Evolutionary conservation across 2,113 vertebrate genomes (phyloP).

Genomic region (Gorsachius goisagi): DNA sequence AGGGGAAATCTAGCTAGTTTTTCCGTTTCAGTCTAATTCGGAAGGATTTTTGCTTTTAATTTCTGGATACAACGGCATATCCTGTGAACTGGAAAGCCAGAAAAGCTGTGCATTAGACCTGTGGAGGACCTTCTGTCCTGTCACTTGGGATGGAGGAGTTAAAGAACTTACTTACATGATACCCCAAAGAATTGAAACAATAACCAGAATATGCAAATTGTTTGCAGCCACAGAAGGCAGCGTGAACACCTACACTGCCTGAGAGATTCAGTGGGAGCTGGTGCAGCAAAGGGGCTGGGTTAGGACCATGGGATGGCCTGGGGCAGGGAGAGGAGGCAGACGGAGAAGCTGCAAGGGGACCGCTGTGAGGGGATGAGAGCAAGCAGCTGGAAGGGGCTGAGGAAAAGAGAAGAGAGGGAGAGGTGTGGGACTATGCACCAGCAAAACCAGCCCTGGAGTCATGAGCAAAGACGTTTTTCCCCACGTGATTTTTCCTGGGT

Average conservation of each 20-base stretch:
- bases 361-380: accelerated
- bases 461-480: not conserved
- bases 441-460: not conserved
- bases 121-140: not conserved
- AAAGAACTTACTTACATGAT: not conserved
- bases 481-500: accelerated
- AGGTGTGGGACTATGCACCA: not conserved
- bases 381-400: not conserved
- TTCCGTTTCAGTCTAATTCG: not conserved
- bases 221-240: not conserved
- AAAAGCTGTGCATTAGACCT: not conserved
- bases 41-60: not conserved
- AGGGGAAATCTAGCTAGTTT: not conserved
- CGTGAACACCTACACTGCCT: accelerated
- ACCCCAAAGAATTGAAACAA: not conserved
- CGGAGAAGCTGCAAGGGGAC: not conserved
- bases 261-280: not conserved
- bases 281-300: not conserved
- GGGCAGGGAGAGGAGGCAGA: not conserved
- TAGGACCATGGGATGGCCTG: not conserved
- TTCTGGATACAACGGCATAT: not conserved
- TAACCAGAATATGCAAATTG: not conserved
- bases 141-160: not conserved
- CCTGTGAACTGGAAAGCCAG: not conserved
- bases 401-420: not conserved